Evolutionary conservation across 2,113 vertebrate species (phyloP), one percentile per base, ranked within the genome.

Genomic region (Anthoscopus minutus): DNA sequence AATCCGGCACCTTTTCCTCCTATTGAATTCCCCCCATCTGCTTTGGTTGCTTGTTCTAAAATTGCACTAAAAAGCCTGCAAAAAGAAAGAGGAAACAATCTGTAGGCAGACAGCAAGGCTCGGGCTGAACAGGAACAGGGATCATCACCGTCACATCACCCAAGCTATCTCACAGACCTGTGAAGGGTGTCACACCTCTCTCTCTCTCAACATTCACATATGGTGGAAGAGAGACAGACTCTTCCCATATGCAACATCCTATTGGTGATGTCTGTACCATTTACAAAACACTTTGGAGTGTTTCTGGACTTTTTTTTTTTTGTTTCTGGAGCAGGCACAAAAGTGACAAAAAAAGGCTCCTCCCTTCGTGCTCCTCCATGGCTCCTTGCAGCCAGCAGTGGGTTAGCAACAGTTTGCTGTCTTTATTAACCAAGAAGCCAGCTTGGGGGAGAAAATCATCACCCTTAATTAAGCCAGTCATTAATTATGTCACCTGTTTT

Each of bases 21-120:
- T 51, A 99, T 98, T 72, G 99, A 98, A 61, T 99, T 99, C 66
- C 97, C 98, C 62, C 99, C 99, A 5, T 99, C 99, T 81, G 98
- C 99, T 98, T 99, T 99, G 92, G 99, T 99, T 90, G 99, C 99
- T 98, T 99, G 99, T 97, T 99, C 99, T 98, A 99, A 98, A 98
- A 99, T 99, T 92, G 99, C 99, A 97, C 99, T 99, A 98, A 99
- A 99, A 98, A 99, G 98, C 98, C 99, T 99, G 96, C 47, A 88
- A 89, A 97, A 94, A 93, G 88, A 94, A 97, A 88, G 69, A 91
- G 80, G 92, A 92, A 95, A 95, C 73, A 89, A 88, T 81, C 70
- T 53, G 86, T 92, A 91, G 93, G 93, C 91, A 95, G 94, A 86
- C 69, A 90, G 69, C 33, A 48, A 90, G 38, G 78, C 86, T 92